Base-by-base conservation (phyloP, 2,888 invertebrate genomes). In the Acanthoscelides obtectus region DNA sequence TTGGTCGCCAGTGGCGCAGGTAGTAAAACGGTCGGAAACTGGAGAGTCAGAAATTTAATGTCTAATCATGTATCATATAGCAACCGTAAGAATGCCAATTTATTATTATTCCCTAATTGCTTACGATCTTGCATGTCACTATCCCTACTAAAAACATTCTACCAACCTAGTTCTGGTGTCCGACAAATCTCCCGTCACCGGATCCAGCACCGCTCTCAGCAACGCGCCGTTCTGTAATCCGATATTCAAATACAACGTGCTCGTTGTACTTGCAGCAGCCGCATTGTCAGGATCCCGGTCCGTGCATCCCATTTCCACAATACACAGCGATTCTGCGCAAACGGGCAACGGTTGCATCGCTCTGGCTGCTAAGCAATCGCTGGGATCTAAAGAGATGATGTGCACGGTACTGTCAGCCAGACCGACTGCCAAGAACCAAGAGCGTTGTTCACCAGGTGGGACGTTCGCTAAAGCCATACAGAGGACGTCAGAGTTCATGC, bases 391-490 rank as follows among this genome's bases (percentile, higher is more conserved):
- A 0, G 99, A 99, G 74, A 99, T 96, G 73, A 99, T 97, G 79
- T 99, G 89, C 72, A 99, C 99, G 22, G 99, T 99, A 82, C 96
- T 96, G 82, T 99, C 99, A 70, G 95, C 93, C 63, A 99, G 88
- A 0, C 98, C 98, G 27, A 99, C 98, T 73, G 98, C 97, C 79
- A 99, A 88, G 83, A 99, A 99, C 89, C 97, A 93, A 0, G 96
- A 96, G 73, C 98, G 88, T 83, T 97, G 96, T 85, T 99, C 99
- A 4, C 99, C 99, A 0, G 92, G 90, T 0, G 98, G 96, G 0
- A 99, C 98, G 71, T 95, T 95, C 0, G 97, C 98, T 73, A 99
- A 86, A 0, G 97, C 98, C 99, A 99, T 99, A 83, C 99, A 99
- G 77, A 99, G 94, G 0, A 99, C 98, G 85, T 99, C 99, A 0